phyloP scores from a whole-genome alignment of 2,113 vertebrate species.

The Eira barbara region DNA sequence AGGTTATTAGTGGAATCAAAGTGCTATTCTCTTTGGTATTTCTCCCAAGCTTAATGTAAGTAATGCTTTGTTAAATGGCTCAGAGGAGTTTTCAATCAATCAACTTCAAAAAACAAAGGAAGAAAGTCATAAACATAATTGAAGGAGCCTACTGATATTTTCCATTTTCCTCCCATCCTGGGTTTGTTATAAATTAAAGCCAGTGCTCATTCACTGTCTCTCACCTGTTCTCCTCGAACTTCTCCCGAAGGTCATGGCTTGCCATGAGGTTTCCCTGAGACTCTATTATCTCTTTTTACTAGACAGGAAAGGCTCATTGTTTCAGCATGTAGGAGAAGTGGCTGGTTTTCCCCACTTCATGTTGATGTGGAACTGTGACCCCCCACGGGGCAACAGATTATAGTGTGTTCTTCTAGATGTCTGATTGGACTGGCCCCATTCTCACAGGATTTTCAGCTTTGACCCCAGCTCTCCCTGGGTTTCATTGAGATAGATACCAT shows the following conservation, averaged over 20 bases:
- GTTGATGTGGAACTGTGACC: background rate
- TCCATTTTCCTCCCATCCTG: background rate
- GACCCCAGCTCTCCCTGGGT: background rate
- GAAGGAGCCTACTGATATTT: background rate
- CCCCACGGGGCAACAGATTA: background rate
- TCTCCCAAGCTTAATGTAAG: conserved; percentile 46
- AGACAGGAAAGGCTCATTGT: background rate
- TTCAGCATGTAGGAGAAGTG: background rate
- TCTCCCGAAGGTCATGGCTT: background rate
- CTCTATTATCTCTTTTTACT: background rate
- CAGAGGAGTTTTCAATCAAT: conserved; percentile 58
- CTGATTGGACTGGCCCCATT: background rate
- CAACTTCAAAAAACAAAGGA: conserved; percentile 36
- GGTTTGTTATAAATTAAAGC: background rate
- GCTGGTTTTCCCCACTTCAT: background rate
- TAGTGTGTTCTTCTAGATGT: background rate
- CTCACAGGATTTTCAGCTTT: background rate
- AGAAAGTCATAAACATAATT: conserved; percentile 45
- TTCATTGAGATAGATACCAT: background rate
- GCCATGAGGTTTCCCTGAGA: background rate
- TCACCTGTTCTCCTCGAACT: background rate
- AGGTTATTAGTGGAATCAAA: conserved; percentile 52
- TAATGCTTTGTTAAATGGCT: conserved; percentile 59
- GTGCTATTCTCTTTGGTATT: conserved; percentile 51
- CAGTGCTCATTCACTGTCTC: background rate